Base-by-base conservation (phyloP, 2,797 vertebrate species). In the Alca torda region DNA sequence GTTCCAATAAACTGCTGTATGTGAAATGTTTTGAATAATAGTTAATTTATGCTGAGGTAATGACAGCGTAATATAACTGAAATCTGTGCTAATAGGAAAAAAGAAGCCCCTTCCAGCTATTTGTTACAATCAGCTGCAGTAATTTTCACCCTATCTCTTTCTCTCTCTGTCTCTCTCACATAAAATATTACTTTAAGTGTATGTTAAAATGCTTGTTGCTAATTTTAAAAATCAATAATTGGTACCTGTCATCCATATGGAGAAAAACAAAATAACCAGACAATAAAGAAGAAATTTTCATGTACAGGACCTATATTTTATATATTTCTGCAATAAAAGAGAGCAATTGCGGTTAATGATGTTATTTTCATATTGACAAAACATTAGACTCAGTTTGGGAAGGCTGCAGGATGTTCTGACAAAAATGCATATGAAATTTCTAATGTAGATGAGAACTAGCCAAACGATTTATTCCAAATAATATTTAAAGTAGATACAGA, bases 1-100 rank as follows among this genome's bases (percentile, higher is more conserved):
- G 85, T 85, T 97, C 72, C 83, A 95, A 95, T 88, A 97, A 96
- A 96, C 10, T 86, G 75, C 89, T 89, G 65, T 74, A 91, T 77
- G 92, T 91, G 89, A 84, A 95, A 91, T 89, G 94, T 83, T 97
- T 92, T 97, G 97, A 98, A 96, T 97, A 96, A 97, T 73, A 96
- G 96, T 89, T 97, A 96, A 97, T 98, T 98, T 97, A 98, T 97
- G 95, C 97, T 95, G 82, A 93, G 83, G 94, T 97, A 97, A 96
- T 93, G 97, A 95, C 95, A 95, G 90, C 24, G 41, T 90, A 97
- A 96, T 91, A 94, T 68, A 97, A 96, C 92, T 90, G 96, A 97
- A 97, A 94, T 93, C 96, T 95, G 86, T 95, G 89, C 86, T 97
- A 96, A 94, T 75, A 96, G 94, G 89, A 95, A 97, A 97, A 90